Percentiles rank a stretch among this genome's conserved stretches.
Evolutionary conservation across 2,797 vertebrate species (phyloP).

Genomic region (Sebastes trivittatus): DNA sequence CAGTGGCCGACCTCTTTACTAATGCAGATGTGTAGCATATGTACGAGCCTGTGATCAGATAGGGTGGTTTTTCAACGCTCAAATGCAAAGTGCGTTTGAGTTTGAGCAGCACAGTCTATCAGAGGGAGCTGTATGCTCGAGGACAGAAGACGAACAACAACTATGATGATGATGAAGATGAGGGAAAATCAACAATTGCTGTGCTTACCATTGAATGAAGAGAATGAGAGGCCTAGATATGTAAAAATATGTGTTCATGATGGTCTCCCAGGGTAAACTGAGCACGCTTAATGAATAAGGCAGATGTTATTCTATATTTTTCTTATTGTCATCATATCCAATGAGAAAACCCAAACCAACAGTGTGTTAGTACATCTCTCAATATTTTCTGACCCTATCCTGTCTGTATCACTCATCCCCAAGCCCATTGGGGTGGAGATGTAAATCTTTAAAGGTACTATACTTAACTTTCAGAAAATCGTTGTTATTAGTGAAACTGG

Average conservation of each 20-base stretch:
- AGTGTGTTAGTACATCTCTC: neutral
- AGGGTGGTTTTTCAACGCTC: neutral
- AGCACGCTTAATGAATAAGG: neutral
- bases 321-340: constrained; percentile 14
- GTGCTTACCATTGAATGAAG: neutral
- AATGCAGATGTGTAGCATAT: constrained; percentile 10
- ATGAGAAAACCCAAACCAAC: neutral
- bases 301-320: neutral
- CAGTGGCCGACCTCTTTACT: constrained; percentile 21
- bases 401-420: neutral
- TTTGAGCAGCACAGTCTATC: neutral
- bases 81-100: neutral
- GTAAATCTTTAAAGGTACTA: neutral
- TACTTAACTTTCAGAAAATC: no score
- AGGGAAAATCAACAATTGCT: neutral
- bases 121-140: neutral
- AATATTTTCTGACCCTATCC: neutral
- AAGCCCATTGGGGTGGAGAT: neutral
- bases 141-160: neutral
- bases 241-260: neutral
- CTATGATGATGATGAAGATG: neutral
- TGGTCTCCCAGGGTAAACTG: neutral
- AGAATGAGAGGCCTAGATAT: neutral
- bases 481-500: no score
- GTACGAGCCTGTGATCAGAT: neutral